phyloP scores from a whole-genome alignment of 2,888 invertebrate species.

The Eumacrocentrus americanus region DNA sequence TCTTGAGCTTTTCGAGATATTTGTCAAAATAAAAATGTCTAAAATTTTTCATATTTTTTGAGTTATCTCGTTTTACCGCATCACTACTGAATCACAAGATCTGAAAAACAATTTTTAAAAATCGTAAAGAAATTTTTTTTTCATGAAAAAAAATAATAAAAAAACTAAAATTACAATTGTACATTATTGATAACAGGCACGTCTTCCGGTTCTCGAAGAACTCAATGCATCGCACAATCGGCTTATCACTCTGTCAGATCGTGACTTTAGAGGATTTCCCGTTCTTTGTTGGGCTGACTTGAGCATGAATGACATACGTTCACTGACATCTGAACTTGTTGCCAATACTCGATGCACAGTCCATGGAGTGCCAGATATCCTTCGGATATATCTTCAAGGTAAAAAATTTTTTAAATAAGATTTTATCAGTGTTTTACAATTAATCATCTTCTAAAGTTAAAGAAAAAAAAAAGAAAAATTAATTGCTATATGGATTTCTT shows the following conservation, averaged over 20 bases:
- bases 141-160: too few relatives aligned
- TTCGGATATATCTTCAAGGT: conserved; percentile 85
- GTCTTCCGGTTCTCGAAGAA: conserved; percentile 77
- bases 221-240: conserved; percentile 80
- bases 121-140: neutral
- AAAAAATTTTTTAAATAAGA: conserved; percentile 37
- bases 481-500: too few relatives aligned
- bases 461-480: neutral
- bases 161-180: neutral
- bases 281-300: conserved; percentile 81
- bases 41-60: too few relatives aligned
- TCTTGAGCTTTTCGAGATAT: too few relatives aligned
- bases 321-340: conserved; percentile 76
- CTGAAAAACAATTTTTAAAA: too few relatives aligned
- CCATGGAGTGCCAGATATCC: conserved; percentile 77
- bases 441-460: neutral
- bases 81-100: too few relatives aligned
- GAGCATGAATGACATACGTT: conserved; percentile 76
- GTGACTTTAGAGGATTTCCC: conserved; percentile 83
- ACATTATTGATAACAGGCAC: conserved; percentile 68
- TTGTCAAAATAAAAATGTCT: too few relatives aligned
- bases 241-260: conserved; percentile 71
- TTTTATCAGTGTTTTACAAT: neutral
- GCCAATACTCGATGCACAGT: conserved; percentile 81
- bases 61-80: too few relatives aligned